Base-by-base conservation (phyloP, 2,888 invertebrate species). In the Lucinisca nassula region DNA sequence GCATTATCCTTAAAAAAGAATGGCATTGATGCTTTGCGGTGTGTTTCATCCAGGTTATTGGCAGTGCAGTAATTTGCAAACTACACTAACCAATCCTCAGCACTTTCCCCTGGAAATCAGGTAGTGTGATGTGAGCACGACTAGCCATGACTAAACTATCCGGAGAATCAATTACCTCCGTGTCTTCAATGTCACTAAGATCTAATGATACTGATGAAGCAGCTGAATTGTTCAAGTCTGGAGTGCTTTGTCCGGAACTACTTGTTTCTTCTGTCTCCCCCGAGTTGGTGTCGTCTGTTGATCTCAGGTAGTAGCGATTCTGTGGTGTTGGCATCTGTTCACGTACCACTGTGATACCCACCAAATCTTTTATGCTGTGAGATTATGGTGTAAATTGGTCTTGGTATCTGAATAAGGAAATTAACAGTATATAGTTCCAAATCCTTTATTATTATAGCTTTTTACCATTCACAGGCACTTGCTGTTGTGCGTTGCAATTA, bases 1-100 rank as follows among this genome's bases (percentile, higher is more conserved):
- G 84, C 84, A 67, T 79, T 79, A 27, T 37, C 79, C 35, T 55
- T 55, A 30, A 83, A n/a, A 40, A 30, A 35, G n/a, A 83, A 78
- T 37, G 78, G 45, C 14, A 75, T 55, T 8, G 32, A 27, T 12
- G 17, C 17, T 17, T 8, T 24, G 10, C 37, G 61, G 0, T 38
- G 24, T 27, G n/a, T 58, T 8, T 51, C 38, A 37, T 35, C 24
- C 1, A 51, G 10, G 14, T 30, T 40, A n/a, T 37, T 12, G 8
- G 73, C 80, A 1, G 2, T 58, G 24, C 38, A 30, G 37, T 51
- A 80, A n/a, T 73, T 55, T 0, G 27, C 4, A 27, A 35, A 80
- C 17, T 51, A 35, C 51, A 55, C 74, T 21, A 80, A 27, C 80
- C 80, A 80, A 17, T 80, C 73, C 37, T 72, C 79, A 32, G 72